Conservation (phyloP, 2,113 vertebrate genomes). For the Salvelinus namaycush region DNA sequence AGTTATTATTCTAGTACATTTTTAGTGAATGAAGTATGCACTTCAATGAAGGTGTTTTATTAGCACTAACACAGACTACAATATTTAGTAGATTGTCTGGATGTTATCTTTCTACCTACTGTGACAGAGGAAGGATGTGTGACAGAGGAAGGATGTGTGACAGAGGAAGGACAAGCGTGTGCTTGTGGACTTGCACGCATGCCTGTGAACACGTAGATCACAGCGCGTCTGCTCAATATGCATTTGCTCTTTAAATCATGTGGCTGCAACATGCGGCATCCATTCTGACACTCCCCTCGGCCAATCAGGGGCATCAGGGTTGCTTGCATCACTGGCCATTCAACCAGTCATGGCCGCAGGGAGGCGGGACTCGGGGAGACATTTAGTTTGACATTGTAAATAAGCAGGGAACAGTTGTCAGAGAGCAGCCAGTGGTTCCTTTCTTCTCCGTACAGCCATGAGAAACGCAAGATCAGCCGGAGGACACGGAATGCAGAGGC, state of each 20-base stretch:
- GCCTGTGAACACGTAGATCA: conserved; percentile 62
- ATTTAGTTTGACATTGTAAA: conserved; percentile 86
- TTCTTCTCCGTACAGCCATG: conserved; percentile 63
- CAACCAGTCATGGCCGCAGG: conserved; percentile 57
- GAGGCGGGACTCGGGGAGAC: conserved; percentile 72
- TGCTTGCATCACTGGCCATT: conserved; percentile 58
- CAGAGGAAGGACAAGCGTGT: conserved; percentile 58
- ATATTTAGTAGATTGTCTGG: conserved; percentile 15
- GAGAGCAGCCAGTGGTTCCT: conserved; percentile 71
- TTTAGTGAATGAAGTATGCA: background rate
- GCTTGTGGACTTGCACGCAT: conserved; percentile 49
- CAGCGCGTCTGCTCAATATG: conserved; percentile 63
- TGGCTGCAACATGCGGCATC: conserved; percentile 76
- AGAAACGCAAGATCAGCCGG: conserved; percentile 40
- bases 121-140: conserved; percentile 26
- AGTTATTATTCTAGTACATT: background rate
- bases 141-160: conserved; percentile 46
- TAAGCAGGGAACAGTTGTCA: conserved; percentile 81
- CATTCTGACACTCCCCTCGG: conserved; percentile 48
- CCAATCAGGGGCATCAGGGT: conserved; percentile 57
- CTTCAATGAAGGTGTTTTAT: too few relatives aligned
- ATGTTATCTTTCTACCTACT: conserved; percentile 44
- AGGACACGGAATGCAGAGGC: conserved; percentile 62
- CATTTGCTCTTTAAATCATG: conserved; percentile 81
- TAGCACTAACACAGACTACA: background rate